Evolutionary conservation across 2,888 invertebrate species (phyloP), one percentile per base, ranked within the genome.

Genomic region (Melinaea menophilus): DNA sequence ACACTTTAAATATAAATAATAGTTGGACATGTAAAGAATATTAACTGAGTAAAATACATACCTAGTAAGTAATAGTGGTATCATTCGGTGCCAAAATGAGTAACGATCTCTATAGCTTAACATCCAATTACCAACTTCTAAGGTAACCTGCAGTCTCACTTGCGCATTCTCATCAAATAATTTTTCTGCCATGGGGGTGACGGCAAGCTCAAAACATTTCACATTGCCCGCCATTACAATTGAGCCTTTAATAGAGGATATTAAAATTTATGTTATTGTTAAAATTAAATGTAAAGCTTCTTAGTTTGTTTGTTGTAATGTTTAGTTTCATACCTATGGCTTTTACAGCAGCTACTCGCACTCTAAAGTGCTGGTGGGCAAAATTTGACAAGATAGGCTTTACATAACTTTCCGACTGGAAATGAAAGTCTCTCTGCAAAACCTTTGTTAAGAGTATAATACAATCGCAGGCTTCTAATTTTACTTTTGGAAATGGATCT

Each of bases 21-120:
- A 22, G 22, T 22, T 22, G 22, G 22, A 22, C 22, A 22, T 22
- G 22, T 22, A 22, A 22, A 22, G 22, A 22, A 22, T 22, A 22
- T 0, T 22, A 22, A 22, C 22, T 22, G 22, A 31, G 33, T 55
- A 48, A 34, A 45, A 34, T 35, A 62, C 75, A 77, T 86, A 94
- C 94, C 97, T 95, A 55, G 97, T 96, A 46, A 98, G 85, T 3
- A 98, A 85, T 11, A 98, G 84, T 0, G 98, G 98, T 71, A 98
- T 91, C 74, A 98, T 92, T 72, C 95, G 94, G 79, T 95, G 94
- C 91, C 96, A 97, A 85, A 94, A 97, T 0, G 98, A 98, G 79
- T 98, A 98, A 72, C 98, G 91, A 80, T 98, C 98, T 59, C 92
- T 92, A 63, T 97, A 93, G 61, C 93, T 92, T 35, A 95, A 79